Evolutionary conservation across 2,797 vertebrate genomes (phyloP).

Genomic region (Corythornis leucogaster): DNA sequence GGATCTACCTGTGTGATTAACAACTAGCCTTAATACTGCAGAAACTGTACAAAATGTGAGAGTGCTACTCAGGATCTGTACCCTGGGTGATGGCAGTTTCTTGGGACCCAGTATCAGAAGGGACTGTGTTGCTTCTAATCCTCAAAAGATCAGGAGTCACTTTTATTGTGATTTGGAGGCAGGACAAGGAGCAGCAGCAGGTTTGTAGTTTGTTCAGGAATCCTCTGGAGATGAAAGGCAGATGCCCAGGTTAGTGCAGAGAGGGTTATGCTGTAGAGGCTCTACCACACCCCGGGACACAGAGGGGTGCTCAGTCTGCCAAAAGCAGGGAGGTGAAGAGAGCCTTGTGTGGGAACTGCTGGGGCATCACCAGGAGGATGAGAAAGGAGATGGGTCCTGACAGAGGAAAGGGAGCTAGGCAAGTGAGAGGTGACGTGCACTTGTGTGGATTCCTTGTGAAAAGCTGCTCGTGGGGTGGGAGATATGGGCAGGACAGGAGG

Average conservation of each 20-base stretch:
- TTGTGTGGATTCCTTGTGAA: neutral
- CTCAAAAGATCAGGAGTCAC: accelerated
- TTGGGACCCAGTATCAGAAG: neutral
- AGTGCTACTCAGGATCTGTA: neutral
- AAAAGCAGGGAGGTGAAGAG: neutral
- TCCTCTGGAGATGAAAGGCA: neutral
- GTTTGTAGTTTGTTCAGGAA: neutral
- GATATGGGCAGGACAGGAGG: neutral
- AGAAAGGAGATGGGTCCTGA: neutral
- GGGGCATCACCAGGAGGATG: neutral
- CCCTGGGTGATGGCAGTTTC: neutral
- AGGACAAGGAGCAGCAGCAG: neutral
- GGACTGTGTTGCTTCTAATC: neutral
- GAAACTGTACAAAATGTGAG: neutral
- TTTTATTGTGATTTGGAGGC: neutral
- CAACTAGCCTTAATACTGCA: neutral
- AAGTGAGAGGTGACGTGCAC: accelerated
- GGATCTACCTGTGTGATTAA: neutral
- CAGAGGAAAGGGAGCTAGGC: neutral
- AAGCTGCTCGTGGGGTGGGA: neutral
- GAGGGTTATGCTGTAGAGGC: accelerated
- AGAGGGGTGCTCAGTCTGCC: accelerated
- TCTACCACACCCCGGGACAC: neutral
- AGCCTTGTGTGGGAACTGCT: neutral
- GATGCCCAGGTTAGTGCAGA: neutral